Percentiles rank a stretch among this genome's conserved stretches.
phyloP scores from a whole-genome alignment of 2,797 vertebrate species.

The Eulemur coronatus region DNA sequence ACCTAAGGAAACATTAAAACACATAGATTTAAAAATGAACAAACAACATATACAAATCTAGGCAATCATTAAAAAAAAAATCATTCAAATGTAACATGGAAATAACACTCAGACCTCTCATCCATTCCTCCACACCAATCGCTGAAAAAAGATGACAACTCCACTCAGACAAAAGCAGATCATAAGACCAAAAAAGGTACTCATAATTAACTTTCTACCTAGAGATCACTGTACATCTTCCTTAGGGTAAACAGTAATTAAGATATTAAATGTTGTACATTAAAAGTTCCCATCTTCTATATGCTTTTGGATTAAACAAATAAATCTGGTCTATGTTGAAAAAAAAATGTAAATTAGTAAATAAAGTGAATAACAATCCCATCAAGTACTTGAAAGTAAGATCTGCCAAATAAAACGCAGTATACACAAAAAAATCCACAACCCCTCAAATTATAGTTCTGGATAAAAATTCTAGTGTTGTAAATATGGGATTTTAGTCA shows the following conservation, averaged over 20 bases:
- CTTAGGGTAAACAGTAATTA: background rate
- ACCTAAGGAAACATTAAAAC: constrained; percentile 84
- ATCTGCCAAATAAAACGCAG: background rate
- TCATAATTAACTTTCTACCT: background rate
- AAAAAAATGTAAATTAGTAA: background rate
- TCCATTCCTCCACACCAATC: background rate
- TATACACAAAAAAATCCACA: background rate
- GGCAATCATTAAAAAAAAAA: background rate
- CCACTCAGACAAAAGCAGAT: background rate
- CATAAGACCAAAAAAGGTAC: background rate
- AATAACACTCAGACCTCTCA: background rate
- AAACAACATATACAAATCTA: background rate
- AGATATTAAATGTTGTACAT: background rate
- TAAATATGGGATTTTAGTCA: background rate
- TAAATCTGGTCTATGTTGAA: background rate
- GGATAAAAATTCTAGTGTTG: background rate
- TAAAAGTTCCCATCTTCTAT: background rate
- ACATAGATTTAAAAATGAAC: background rate
- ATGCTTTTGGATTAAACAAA: constrained; percentile 12
- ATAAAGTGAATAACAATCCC: background rate
- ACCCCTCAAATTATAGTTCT: background rate
- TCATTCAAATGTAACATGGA: background rate
- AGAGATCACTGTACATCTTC: background rate
- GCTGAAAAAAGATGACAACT: background rate
- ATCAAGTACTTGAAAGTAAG: background rate